Base-by-base conservation (phyloP, 2,113 vertebrate species). In the Romanogobio albipinnatus region DNA sequence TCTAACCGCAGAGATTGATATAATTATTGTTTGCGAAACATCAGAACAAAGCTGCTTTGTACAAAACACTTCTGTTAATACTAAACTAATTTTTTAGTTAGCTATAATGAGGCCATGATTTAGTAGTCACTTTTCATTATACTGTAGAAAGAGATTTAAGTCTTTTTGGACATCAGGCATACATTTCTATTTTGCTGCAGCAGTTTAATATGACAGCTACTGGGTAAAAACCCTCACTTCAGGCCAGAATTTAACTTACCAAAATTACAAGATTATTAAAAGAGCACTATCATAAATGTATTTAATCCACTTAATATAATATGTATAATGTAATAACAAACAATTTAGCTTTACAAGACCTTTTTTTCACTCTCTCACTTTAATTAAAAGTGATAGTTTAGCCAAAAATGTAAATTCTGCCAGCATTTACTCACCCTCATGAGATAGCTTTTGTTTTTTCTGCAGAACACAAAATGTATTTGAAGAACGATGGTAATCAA, bases 261-360 rank as follows among this genome's bases (percentile, higher is more conserved):
- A 68, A 68, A 39, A 70, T 70, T 70, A 39, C 66, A 22, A 73
- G n/a, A 62, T 62, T 14, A 71, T 71, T 45, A 47, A 73, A 71
- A n/a, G 8, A 33, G 66, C 66, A 3, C 17, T 39, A 39, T 70
- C 3, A 19, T 70, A 22, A 1, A 39, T 19, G 19, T 70, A 17
- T 6, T 17, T 3, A 68, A 36, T 15, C 14, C 29, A 36, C 14
- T 66, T 66, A 33, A 33, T 3, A 33, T 33, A 33, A 33, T 33
- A 33, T 33, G 3, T 36, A 36, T 39, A 39, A 39, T 7, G 17
- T 10, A 68, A 68, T 10, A 39, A 29, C 1, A 36, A 36, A 68
- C 22, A 22, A 70, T 70, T 39, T 7, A 7, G 13, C 5, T 29
- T 64, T 33, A 6, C 9, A 68, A 4, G 33, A 39, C 29, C 15